These are phyloP conservation scores for Panulirus ornatus DNA, from an alignment of 1,140 invertebrate genomes.

Conservation along the genomic window DNA sequence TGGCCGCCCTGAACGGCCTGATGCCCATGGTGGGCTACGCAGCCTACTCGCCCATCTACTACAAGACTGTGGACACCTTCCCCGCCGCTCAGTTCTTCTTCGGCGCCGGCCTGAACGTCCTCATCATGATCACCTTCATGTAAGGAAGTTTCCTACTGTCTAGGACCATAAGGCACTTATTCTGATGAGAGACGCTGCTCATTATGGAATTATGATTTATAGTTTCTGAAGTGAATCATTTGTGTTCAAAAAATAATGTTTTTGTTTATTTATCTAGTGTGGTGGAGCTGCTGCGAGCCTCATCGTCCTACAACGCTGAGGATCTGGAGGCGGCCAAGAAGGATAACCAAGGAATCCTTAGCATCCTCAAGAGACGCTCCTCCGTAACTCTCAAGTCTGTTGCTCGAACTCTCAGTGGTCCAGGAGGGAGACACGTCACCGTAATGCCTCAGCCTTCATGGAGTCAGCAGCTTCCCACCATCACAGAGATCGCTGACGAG, in stretches of 20 bases:
- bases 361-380: slow-evolving; percentile 12
- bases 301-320: slow-evolving; percentile 26
- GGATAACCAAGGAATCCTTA: background rate
- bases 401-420: slow-evolving; percentile 22
- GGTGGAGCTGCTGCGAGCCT: background rate
- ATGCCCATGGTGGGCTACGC: slow-evolving; percentile 71
- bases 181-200: background rate
- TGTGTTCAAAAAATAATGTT: background rate
- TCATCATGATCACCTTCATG: slow-evolving; percentile 60
- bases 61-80: slow-evolving; percentile 58
- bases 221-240: background rate
- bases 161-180: background rate
- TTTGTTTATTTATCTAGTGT: background rate
- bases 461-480: too few species aligned
- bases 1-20: slow-evolving; percentile 63
- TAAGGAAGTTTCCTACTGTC: slow-evolving; percentile 25
- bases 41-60: slow-evolving; percentile 68
- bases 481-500: background rate
- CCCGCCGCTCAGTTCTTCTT: slow-evolving; percentile 73
- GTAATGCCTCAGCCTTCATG: background rate
- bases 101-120: slow-evolving; percentile 58
- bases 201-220: background rate
- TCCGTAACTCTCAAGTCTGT: slow-evolving; percentile 29
- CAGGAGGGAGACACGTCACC: background rate
- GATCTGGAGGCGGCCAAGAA: slow-evolving; percentile 15